Evolutionary conservation across 2,797 vertebrate species (phyloP).

Genomic region (Periparus ater): DNA sequence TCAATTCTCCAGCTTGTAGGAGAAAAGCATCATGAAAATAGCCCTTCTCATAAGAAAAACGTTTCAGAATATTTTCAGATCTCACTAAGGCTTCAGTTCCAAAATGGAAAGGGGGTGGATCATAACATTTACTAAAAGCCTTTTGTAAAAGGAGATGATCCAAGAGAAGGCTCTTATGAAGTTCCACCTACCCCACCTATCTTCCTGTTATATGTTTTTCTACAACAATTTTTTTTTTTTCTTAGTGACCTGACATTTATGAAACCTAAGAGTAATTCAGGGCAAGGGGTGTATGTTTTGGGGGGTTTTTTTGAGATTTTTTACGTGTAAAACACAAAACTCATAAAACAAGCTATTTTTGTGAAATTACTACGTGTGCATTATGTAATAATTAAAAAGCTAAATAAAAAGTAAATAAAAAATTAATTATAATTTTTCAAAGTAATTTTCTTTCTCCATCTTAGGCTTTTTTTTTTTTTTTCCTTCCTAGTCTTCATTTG

Average conservation of each 20-base stretch:
- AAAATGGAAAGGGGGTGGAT: not conserved
- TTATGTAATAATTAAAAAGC: not conserved
- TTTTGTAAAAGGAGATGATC: not conserved
- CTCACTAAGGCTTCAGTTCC: not conserved
- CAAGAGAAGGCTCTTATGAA: not conserved
- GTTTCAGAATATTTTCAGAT: not conserved
- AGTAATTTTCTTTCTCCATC: not conserved
- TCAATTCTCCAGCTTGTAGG: not conserved
- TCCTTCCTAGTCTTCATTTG: not conserved
- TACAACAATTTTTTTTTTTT: not conserved
- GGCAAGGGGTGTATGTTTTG: rapidly evolving
- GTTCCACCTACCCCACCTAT: not conserved
- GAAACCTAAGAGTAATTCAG: not conserved
- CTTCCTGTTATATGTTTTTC: not conserved
- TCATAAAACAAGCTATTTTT: not conserved
- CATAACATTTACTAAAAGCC: not conserved
- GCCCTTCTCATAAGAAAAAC: not conserved
- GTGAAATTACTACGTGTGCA: not conserved
- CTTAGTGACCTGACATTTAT: not conserved
- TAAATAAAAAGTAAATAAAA: too few species aligned
- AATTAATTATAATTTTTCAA: not conserved
- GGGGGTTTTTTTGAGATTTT: not conserved
- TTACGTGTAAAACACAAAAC: not conserved
- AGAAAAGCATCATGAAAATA: not conserved
- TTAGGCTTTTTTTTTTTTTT: not conserved